phyloP scores from a whole-genome alignment of 2,888 invertebrate species.

The Hanleya hanleyi region DNA sequence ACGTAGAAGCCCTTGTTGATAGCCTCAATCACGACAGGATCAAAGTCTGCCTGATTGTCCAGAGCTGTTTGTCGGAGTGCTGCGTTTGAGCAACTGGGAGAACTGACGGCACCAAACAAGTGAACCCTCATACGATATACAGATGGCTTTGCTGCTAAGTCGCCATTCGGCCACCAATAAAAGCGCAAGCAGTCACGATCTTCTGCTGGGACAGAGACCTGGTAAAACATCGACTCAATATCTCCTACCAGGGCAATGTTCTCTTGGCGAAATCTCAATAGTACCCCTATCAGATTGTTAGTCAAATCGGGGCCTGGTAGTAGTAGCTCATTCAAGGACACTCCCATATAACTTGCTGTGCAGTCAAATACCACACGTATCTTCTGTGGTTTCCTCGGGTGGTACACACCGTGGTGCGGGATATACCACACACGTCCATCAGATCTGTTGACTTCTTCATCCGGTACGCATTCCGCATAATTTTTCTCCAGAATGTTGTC shows the following conservation, averaged over 20 bases:
- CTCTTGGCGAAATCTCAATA: background rate
- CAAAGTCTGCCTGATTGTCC: background rate
- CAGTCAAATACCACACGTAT: slow-evolving; percentile 8
- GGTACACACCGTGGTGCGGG: slow-evolving; percentile 11
- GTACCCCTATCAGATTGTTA: background rate
- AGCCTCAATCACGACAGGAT: too few relatives aligned
- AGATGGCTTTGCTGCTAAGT: too few relatives aligned
- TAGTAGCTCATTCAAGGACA: background rate
- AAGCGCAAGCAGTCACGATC: background rate
- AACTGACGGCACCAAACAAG: slow-evolving; percentile 1
- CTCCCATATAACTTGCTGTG: background rate
- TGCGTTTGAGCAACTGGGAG: background rate
- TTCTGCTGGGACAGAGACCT: background rate
- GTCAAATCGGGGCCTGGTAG: slow-evolving; percentile 14
- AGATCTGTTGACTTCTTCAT: background rate
- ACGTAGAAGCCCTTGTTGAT: too few relatives aligned
- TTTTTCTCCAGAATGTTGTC: slow-evolving; percentile 5
- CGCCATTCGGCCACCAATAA: background rate
- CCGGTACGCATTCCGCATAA: slow-evolving; percentile 1
- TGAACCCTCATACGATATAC: too few relatives aligned
- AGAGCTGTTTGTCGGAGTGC: background rate
- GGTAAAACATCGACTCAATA: background rate
- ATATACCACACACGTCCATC: slow-evolving; percentile 16
- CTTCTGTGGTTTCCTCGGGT: slow-evolving; percentile 3
- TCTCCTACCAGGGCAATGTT: background rate